A percentile compares a stretch with the other conserved stretches of the same genome.
Evolutionary conservation across 2,888 invertebrate genomes (phyloP).

Genomic region (Drosophila mettleri): DNA sequence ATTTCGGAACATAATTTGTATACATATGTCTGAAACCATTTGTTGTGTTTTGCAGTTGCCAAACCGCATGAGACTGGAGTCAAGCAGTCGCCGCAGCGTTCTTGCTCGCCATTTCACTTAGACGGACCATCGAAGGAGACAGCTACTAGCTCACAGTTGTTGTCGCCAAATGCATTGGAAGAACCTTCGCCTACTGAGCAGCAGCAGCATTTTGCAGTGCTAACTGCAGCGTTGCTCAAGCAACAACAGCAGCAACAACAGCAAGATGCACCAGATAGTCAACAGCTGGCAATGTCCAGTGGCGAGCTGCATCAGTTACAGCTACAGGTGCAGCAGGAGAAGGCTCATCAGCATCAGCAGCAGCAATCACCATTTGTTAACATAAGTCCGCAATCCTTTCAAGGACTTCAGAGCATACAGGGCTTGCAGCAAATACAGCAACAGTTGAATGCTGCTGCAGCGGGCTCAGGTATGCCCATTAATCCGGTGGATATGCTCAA

Average conservation of each 20-base stretch:
- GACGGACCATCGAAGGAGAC: conserved; percentile 37
- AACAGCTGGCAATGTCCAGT: conserved; percentile 40
- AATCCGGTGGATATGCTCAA: conserved; percentile 94
- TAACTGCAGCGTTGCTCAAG: conserved; percentile 71
- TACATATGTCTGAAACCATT: no score
- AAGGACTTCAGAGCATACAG: conserved; percentile 80
- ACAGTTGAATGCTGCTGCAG: conserved; percentile 68
- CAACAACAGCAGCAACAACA: conserved; percentile 58
- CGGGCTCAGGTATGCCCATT: conserved; percentile 87
- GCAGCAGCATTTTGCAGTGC: conserved; percentile 63
- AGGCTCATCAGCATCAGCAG: conserved; percentile 25
- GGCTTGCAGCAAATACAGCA: conserved; percentile 83
- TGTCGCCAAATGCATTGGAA: conserved; percentile 38
- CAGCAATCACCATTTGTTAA: conserved; percentile 31
- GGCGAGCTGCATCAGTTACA: conserved; percentile 57
- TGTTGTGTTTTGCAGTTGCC: conserved; percentile 8
- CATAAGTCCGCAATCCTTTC: conserved; percentile 48
- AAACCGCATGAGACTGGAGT: conserved; percentile 16
- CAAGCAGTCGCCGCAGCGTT: conserved; percentile 12
- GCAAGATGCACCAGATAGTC: conserved; percentile 57
- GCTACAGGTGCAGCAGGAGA: conserved; percentile 24
- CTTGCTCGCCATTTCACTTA: conserved; percentile 18
- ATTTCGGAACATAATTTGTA: no score
- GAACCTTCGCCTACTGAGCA: conserved; percentile 33
- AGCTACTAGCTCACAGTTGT: background rate